A percentile compares a stretch with the other conserved stretches of the same genome.
These are phyloP conservation scores for Passer domesticus DNA, from an alignment of 2,113 vertebrate species.

Conservation along the genomic window DNA sequence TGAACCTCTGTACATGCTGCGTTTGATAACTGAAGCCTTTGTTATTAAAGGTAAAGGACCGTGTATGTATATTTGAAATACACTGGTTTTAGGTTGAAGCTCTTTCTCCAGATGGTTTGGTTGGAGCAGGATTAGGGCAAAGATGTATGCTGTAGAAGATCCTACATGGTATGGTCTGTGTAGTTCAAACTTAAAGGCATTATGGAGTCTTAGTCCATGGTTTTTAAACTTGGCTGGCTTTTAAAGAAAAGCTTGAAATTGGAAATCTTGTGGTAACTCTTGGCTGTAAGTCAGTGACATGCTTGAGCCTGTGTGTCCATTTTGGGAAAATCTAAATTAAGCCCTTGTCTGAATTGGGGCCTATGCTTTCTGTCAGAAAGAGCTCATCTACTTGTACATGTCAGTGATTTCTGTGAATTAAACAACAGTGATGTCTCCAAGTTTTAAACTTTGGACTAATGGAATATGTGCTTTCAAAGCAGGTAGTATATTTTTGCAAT, in stretches of 20 bases:
- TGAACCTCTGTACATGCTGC: conserved; percentile 88
- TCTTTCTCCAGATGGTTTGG: neutral
- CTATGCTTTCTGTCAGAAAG: neutral
- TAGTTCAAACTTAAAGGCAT: conserved; percentile 12
- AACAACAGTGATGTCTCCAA: neutral
- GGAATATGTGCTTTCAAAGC: conserved; percentile 1
- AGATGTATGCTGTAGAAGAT: neutral
- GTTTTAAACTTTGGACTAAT: conserved; percentile 47
- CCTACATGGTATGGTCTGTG: neutral
- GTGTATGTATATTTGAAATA: neutral
- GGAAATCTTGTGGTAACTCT: neutral
- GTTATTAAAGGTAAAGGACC: conserved; percentile 90
- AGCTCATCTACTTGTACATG: neutral
- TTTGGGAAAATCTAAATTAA: neutral
- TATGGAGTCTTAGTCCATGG: conserved; percentile 13
- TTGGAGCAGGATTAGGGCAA: neutral
- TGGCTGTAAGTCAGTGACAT: neutral
- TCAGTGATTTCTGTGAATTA: neutral
- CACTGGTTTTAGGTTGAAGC: neutral
- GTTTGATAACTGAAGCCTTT: conserved; percentile 91
- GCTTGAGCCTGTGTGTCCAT: neutral
- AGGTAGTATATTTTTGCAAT: conserved; percentile 27
- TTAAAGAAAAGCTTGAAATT: neutral
- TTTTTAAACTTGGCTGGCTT: conserved; percentile 26
- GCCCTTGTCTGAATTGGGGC: neutral